These are phyloP conservation scores for Sinocyclocheilus anophthalmus DNA, from an alignment of 2,113 vertebrate genomes.

Conservation along the genomic window DNA sequence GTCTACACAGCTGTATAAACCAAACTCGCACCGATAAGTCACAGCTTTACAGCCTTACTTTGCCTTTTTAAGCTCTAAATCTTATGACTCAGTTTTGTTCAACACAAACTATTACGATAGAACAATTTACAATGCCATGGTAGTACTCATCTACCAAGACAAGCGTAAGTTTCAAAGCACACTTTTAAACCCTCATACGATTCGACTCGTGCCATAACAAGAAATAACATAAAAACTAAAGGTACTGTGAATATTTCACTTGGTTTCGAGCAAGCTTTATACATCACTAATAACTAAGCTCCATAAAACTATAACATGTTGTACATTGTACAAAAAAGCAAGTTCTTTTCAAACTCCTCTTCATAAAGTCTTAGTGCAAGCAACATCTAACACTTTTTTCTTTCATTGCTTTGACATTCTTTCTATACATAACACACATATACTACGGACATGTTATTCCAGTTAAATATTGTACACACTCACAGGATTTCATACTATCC, in stretches of 20 bases:
- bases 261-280: conserved; percentile 97
- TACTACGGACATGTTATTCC: conserved; percentile 55
- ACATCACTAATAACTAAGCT: conserved; percentile 99
- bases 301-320: conserved; percentile 97
- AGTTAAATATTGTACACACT: too few relatives aligned
- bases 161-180: conserved; percentile 95
- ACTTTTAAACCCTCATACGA: conserved; percentile 94
- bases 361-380: conserved; percentile 82
- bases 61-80: too few relatives aligned
- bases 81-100: too few relatives aligned
- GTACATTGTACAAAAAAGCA: conserved; percentile 95
- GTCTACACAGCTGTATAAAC: too few relatives aligned
- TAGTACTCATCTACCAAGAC: too few relatives aligned
- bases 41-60: too few relatives aligned
- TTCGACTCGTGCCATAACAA: too few relatives aligned
- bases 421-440: too few relatives aligned
- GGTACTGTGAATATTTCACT: conserved; percentile 93
- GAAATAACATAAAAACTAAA: conserved; percentile 87
- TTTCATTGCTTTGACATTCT: conserved; percentile 67
- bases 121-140: too few relatives aligned
- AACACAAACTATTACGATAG: too few relatives aligned
- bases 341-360: conserved; percentile 84
- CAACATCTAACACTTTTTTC: conserved; percentile 66
- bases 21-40: too few relatives aligned
- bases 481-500: too few relatives aligned